Base-by-base conservation (phyloP, 2,113 vertebrate genomes). In the Sphyrna mokarran region DNA sequence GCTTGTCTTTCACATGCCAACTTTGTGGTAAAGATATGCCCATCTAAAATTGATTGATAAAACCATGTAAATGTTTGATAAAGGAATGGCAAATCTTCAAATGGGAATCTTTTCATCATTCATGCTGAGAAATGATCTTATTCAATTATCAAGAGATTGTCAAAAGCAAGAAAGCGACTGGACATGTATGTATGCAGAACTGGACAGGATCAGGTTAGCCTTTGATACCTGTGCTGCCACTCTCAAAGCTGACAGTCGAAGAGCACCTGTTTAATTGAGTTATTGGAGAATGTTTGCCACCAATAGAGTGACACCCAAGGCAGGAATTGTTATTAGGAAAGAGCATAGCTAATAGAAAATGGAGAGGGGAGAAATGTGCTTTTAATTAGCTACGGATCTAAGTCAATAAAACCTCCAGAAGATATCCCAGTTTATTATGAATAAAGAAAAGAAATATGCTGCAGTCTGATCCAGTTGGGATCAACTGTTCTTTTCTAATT, bases 401-500 rank as follows among this genome's bases (percentile, higher is more conserved):
- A 95, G 66, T 72, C 26, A 72, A 95, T 95, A 95, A 95, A 72
- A 76, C 23, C n/a, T 48, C 68, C 61, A 66, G 89, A 66, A 93
- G 89, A 95, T 95, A 48, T 33, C 94, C 33, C 23, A 33, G 29
- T 76, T 43, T 95, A 72, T 54, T 70, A 95, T 48, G 68, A 95
- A 76, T 95, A 95, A 72, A 11, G 94, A 95, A 95, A 72, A 43
- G 69, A 20, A 72, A 72, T 70, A 48, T 95, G 40, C 37, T 95
- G 69, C 66, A 72, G 10, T 76, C 68, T 33, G 40, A 95, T 70
- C 40, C 94, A 95, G 43, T 22, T 54, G 43, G 94, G 94, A 95
- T 95, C 94, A 95, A 68, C 69, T 95, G 40, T 72, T 76, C 23
- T 95, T 70, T 95, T 76, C 94, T 72, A 72, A 40, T 72, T 43